Percentiles rank a stretch among this genome's conserved stretches.
Evolutionary conservation across 2,888 invertebrate species (phyloP).

Genomic region (Pelosia muscerda): DNA sequence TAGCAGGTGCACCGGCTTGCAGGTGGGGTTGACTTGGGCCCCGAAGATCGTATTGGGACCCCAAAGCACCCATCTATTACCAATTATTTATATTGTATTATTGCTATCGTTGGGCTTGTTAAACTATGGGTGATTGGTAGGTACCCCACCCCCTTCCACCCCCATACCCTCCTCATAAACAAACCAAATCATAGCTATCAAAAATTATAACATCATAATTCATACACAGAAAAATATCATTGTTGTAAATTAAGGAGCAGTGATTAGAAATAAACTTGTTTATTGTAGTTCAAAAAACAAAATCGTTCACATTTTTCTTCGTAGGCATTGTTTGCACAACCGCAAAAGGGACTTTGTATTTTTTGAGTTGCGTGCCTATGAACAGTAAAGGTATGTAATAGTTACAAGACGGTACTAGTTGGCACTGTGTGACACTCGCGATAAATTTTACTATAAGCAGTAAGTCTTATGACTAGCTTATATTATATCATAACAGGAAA

Average conservation of each 20-base stretch:
- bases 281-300: background rate
- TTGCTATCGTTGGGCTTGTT: too few relatives aligned
- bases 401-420: slow-evolving; percentile 57
- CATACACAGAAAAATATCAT: slow-evolving; percentile 14
- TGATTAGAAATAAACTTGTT: background rate
- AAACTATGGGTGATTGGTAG: too few relatives aligned
- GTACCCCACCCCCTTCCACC: too few relatives aligned
- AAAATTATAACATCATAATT: slow-evolving; percentile 14
- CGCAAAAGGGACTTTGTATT: slow-evolving; percentile 35
- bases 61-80: too few relatives aligned
- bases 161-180: too few relatives aligned
- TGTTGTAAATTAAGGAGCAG: slow-evolving; percentile 4
- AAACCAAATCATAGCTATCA: background rate
- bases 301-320: slow-evolving; percentile 17
- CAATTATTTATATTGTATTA: too few relatives aligned
- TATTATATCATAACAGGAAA: slow-evolving; percentile 4
- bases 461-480: slow-evolving; percentile 8
- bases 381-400: slow-evolving; percentile 57
- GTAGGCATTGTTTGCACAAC: slow-evolving; percentile 25
- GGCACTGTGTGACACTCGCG: slow-evolving; percentile 64
- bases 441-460: slow-evolving; percentile 26
- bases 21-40: too few relatives aligned
- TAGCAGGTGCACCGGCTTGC: too few relatives aligned
- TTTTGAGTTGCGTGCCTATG: slow-evolving; percentile 49
- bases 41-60: too few relatives aligned